Base-by-base conservation (phyloP, 2,797 vertebrate genomes). In the Heterohyrax brucei region DNA sequence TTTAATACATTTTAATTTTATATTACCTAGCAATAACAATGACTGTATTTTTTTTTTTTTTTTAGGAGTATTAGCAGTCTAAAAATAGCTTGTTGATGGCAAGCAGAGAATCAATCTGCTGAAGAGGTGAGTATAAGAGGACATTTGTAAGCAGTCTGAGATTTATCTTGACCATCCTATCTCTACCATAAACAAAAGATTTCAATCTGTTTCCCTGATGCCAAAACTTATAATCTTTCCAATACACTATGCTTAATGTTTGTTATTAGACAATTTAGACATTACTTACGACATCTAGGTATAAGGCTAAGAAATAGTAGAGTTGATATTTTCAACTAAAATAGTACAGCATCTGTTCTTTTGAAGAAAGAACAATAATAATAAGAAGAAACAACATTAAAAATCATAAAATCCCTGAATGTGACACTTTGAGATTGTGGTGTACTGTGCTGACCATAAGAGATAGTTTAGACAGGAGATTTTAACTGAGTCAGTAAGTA, bases 361-460 rank as follows among this genome's bases (percentile, higher is more conserved):
- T 70, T 83, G 8, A 81, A 87, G 6, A 2, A 62, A 78, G 33
- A 82, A 86, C 6, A 80, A 72, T 28, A 12, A 1, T 2, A 62
- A 78, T 33, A 82, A 86, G 8, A 80, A 72, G n/a, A 12, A 1
- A 75, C 56, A 1, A 18, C n/a, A 19, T 75, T 68, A 89, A 93
- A 93, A 92, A 33, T 84, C n/a, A 79, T 44, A 75, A 75, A 81
- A 82, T 64, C 1, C 10, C 64, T 92, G 10, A 84, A 61, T 79
- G 91, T 3, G 76, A 75, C 10, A 87, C 28, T 72, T 44, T 19
- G 10, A 78, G 13, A 80, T 22, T 89, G 0, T 19, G 72, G 56
- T 10, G 7, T 76, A 2, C n/a, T 79, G 53, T 76, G 30, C 14
- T 85, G 33, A 44, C 14, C 7, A 5, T 1, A 75, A 48, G 3